phyloP scores from a whole-genome alignment of 2,113 vertebrate species.

The Ramphastos sulfuratus region DNA sequence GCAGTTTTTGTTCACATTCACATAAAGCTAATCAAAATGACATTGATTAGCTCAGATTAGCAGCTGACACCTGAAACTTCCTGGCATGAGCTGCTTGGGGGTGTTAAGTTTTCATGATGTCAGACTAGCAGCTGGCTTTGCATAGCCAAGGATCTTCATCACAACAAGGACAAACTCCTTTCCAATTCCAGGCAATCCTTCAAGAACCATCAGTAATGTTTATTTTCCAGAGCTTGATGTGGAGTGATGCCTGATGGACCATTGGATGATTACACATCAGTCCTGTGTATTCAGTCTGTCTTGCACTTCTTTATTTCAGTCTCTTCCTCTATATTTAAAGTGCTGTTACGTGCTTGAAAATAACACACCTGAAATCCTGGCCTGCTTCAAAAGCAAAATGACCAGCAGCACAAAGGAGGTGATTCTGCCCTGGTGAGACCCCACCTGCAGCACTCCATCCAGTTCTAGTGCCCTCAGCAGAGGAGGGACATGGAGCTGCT shows the following conservation, averaged over 20 bases:
- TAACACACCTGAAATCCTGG: background rate
- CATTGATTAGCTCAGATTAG: slow-evolving; percentile 43
- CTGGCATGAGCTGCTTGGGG: background rate
- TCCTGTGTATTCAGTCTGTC: background rate
- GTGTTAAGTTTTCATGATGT: background rate
- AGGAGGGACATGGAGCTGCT: too few relatives aligned
- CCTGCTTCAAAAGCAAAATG: too few relatives aligned
- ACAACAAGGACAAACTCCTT: background rate
- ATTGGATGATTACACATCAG: background rate
- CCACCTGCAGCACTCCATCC: too few relatives aligned
- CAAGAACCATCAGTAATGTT: background rate
- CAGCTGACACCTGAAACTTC: background rate
- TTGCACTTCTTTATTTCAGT: background rate
- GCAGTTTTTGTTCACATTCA: slow-evolving; percentile 19
- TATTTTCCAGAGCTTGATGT: background rate
- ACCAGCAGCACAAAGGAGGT: too few relatives aligned
- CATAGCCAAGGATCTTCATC: background rate
- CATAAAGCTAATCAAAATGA: slow-evolving; percentile 3
- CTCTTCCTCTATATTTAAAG: background rate
- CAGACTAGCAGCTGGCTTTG: background rate
- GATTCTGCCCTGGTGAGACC: too few relatives aligned
- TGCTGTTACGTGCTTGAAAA: background rate
- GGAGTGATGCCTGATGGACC: background rate
- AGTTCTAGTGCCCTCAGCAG: too few relatives aligned
- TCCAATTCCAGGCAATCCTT: background rate